Percentiles rank a stretch among this genome's conserved stretches.
Conservation (phyloP, 2,797 vertebrate genomes). For the Acrossocheilus fasciatus region DNA sequence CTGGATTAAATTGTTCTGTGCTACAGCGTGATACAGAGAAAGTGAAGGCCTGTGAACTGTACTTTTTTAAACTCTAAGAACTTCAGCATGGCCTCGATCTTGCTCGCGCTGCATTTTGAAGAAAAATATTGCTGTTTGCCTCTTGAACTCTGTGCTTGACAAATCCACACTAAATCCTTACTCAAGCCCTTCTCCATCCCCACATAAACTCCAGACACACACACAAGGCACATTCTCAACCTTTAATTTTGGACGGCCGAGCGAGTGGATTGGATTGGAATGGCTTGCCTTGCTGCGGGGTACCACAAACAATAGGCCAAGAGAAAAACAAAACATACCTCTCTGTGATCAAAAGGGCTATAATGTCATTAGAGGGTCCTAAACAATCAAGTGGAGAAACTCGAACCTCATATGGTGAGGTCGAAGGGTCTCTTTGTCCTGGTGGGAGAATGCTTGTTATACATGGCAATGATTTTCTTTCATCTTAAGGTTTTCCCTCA, state of each 20-base stretch:
- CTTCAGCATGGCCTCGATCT: conserved; percentile 61
- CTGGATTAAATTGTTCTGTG: conserved; percentile 76
- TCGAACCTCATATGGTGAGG: conserved; percentile 12
- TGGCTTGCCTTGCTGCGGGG: conserved; percentile 29
- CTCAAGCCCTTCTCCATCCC: conserved; percentile 13
- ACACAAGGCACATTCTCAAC: conserved; percentile 40
- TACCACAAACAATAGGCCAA: conserved; percentile 30
- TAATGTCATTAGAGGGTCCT: conserved; percentile 30
- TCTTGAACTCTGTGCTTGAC: conserved; percentile 63
- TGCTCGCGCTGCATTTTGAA: conserved; percentile 58
- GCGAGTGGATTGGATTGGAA: conserved; percentile 8
- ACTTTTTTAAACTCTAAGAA: conserved; percentile 71
- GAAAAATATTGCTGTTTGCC: conserved; percentile 55
- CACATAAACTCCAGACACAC: conserved; percentile 16
- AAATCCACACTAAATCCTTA: conserved; percentile 49
- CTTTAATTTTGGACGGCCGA: conserved; percentile 35
- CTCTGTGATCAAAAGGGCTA: conserved; percentile 15
- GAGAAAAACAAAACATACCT: conserved; percentile 30
- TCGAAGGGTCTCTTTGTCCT: conserved; percentile 16
- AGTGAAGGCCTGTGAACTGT: conserved; percentile 37
- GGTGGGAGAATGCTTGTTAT: conserved; percentile 37
- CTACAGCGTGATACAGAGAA: conserved; percentile 65
- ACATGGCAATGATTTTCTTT: conserved; percentile 28
- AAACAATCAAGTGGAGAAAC: conserved; percentile 41
- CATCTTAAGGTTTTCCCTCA: conserved; percentile 27